A percentile compares a stretch with the other conserved stretches of the same genome.
Conservation (phyloP, 2,888 invertebrate genomes). For the Xestobium rufovillosum region DNA sequence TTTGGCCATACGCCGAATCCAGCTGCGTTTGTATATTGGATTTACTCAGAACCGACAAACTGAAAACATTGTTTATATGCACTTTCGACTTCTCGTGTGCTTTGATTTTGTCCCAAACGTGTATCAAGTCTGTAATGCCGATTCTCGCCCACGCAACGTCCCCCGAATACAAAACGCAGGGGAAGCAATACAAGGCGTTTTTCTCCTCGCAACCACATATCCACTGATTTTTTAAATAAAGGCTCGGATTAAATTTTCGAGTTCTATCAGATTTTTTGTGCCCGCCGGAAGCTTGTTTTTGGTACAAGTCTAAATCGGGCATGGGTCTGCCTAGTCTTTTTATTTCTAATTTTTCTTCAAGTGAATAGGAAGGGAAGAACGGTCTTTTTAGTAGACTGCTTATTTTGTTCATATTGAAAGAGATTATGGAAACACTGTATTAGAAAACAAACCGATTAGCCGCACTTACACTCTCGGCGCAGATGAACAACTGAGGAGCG, state of each 20-base stretch:
- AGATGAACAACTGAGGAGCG: no score
- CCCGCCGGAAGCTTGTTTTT: no score
- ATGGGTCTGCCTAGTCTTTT: conserved; percentile 5
- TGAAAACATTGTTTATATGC: conserved; percentile 16
- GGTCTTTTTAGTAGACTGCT: conserved; percentile 9
- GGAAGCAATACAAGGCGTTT: conserved; percentile 21
- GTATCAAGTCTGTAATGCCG: conserved; percentile 17
- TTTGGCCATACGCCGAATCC: conserved; percentile 33
- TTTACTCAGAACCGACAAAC: conserved; percentile 13
- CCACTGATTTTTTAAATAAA: conserved; percentile 17
- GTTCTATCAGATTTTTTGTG: no score
- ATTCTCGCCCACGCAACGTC: conserved; percentile 14
- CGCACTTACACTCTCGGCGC: no score
- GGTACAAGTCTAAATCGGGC: conserved; percentile 4
- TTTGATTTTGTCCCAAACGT: conserved; percentile 9
- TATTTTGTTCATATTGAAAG: conserved; percentile 12
- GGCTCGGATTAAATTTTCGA: conserved; percentile 6
- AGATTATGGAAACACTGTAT: no score
- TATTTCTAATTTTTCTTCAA: conserved; percentile 4
- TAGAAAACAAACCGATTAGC: no score
- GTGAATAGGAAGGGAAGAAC: conserved; percentile 4
- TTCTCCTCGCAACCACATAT: conserved; percentile 21
- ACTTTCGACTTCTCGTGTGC: conserved; percentile 15
- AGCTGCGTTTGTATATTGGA: conserved; percentile 11
- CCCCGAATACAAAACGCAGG: conserved; percentile 24